Conservation (phyloP, 1,140 invertebrate species). For the Trissolcus basalis region DNA sequence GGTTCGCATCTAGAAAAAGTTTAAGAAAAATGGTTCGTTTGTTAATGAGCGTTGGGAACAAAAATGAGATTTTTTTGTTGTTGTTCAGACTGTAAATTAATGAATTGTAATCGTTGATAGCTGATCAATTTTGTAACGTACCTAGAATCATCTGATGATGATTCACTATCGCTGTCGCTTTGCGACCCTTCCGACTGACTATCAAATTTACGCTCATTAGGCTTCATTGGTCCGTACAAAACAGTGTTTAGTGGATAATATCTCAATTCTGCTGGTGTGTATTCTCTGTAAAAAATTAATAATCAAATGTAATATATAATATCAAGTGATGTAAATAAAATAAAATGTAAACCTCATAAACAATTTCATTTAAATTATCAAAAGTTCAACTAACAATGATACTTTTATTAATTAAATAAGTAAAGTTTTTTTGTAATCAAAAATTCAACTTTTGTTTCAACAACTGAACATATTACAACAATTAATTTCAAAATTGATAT, state of each 20-base stretch:
- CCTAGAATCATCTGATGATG: slow-evolving; percentile 79
- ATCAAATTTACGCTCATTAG: slow-evolving; percentile 76
- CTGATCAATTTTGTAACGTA: slow-evolving; percentile 58
- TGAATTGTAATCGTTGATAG: neutral
- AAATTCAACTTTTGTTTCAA: too few relatives aligned
- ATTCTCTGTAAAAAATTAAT: slow-evolving; percentile 72
- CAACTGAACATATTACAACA: too few relatives aligned
- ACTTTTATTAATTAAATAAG: too few relatives aligned
- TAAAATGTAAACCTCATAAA: neutral
- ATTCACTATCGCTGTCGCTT: slow-evolving; percentile 78
- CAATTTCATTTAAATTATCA: neutral
- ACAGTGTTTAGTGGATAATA: slow-evolving; percentile 95
- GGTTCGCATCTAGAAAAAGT: slow-evolving; percentile 51
- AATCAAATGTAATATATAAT: too few relatives aligned
- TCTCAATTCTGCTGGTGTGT: slow-evolving; percentile 80
- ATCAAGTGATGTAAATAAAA: too few relatives aligned
- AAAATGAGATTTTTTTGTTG: neutral
- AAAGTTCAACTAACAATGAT: too few relatives aligned
- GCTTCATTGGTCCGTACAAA: slow-evolving; percentile 83
- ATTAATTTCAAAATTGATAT: too few relatives aligned
- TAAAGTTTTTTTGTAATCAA: too few relatives aligned
- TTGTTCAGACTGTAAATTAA: too few relatives aligned
- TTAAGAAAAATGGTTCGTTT: slow-evolving; percentile 35
- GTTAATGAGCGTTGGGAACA: slow-evolving; percentile 20
- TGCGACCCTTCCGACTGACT: slow-evolving; percentile 78